These are phyloP conservation scores for Synodontis membranacea DNA, from an alignment of 2,113 vertebrate genomes.

Conservation along the genomic window DNA sequence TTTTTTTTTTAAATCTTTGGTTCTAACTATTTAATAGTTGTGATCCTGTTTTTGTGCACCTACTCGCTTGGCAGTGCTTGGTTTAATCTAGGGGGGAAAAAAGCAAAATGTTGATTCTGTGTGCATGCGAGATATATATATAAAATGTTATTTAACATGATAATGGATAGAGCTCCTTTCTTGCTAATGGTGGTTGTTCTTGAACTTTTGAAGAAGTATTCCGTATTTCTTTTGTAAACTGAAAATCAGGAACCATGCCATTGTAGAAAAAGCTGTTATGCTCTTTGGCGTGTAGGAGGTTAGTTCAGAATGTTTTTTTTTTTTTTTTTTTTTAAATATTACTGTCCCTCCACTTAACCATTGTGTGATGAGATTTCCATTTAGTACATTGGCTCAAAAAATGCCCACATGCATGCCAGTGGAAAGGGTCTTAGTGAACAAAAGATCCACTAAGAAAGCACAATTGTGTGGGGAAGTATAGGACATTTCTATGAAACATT, in stretches of 20 bases:
- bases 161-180: slow-evolving; percentile 13
- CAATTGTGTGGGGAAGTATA: slow-evolving; percentile 65
- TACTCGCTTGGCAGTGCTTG: neutral
- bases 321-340: slow-evolving; percentile 41
- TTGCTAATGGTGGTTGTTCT: slow-evolving; percentile 26
- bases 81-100: neutral
- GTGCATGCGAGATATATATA: neutral
- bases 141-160: neutral
- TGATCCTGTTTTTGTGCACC: slow-evolving; percentile 19
- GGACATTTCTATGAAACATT: slow-evolving; percentile 70
- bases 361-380: slow-evolving; percentile 61
- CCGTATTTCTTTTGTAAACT: slow-evolving; percentile 34
- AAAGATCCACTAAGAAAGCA: slow-evolving; percentile 57
- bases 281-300: slow-evolving; percentile 38
- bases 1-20: no score
- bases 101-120: neutral
- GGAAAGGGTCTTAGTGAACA: slow-evolving; percentile 64
- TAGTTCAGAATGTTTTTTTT: slow-evolving; percentile 32
- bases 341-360: slow-evolving; percentile 51
- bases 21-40: slow-evolving; percentile 30
- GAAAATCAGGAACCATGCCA: slow-evolving; percentile 42
- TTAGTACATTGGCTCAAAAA: slow-evolving; percentile 57
- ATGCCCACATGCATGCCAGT: slow-evolving; percentile 67
- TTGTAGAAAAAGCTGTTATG: slow-evolving; percentile 38
- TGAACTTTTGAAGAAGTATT: slow-evolving; percentile 43